These are phyloP conservation scores for Drosophila busckii DNA, from an alignment of 1,140 invertebrate genomes.

Conservation along the genomic window DNA sequence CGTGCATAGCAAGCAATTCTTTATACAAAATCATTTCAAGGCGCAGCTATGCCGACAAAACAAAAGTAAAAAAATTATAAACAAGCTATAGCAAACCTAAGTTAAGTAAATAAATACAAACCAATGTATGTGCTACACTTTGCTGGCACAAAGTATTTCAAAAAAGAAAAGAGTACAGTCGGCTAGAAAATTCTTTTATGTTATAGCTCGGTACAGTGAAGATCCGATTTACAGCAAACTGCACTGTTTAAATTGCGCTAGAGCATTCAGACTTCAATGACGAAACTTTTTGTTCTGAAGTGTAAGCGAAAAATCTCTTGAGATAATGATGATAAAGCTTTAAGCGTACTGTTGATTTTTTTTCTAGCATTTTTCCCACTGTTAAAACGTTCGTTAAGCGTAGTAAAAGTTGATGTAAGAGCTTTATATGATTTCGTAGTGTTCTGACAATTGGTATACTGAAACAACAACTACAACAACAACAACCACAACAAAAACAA, in stretches of 20 bases:
- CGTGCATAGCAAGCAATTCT: conserved; percentile 1
- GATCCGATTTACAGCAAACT: background rate
- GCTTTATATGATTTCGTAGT: conserved; percentile 55
- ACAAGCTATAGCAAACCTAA: too few relatives aligned
- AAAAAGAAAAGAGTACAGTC: too few relatives aligned
- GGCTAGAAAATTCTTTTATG: conserved; percentile 25
- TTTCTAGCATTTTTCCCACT: conserved; percentile 49
- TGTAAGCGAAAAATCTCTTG: background rate
- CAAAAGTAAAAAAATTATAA: background rate
- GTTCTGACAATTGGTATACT: conserved; percentile 57
- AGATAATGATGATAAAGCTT: conserved; percentile 42
- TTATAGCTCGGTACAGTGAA: conserved; percentile 13
- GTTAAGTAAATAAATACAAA: background rate
- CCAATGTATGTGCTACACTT: conserved; percentile 16
- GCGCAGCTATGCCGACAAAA: conserved; percentile 20
- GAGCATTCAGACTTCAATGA: too few relatives aligned
- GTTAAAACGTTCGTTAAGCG: conserved; percentile 58
- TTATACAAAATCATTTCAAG: conserved; percentile 16
- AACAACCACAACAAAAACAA: conserved; percentile 32
- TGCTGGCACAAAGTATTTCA: conserved; percentile 22
- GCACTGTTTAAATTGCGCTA: conserved; percentile 6
- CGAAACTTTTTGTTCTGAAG: conserved; percentile 33
- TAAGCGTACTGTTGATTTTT: conserved; percentile 66
- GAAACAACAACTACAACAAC: conserved; percentile 46
- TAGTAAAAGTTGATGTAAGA: conserved; percentile 22